phyloP scores from a whole-genome alignment of 2,888 invertebrate genomes.

The Pachydiplax longipennis region DNA sequence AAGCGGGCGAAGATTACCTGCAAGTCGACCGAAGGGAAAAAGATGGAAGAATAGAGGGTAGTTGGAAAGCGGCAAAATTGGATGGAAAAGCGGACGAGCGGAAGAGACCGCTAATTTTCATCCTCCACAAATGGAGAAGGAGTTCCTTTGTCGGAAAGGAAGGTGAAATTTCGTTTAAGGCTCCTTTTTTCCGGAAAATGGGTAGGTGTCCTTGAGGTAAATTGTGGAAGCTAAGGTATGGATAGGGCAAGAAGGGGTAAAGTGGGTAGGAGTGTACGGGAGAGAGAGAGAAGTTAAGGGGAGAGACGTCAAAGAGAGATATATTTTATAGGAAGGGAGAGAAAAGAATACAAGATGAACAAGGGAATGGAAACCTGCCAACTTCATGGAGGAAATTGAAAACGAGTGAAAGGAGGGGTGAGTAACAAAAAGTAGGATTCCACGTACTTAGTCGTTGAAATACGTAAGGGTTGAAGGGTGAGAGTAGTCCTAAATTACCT shows the following conservation, averaged over 20 bases:
- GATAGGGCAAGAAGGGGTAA: neutral
- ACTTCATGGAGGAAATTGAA: neutral
- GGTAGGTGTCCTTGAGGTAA: neutral
- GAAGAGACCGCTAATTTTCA: neutral
- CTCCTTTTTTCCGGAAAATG: neutral
- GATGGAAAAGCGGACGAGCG: neutral
- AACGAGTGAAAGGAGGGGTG: neutral
- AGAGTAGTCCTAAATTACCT: too few species aligned
- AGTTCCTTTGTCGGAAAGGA: neutral
- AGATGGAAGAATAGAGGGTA: neutral
- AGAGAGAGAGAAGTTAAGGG: neutral
- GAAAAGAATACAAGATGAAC: neutral
- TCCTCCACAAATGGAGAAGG: neutral
- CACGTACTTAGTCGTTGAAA: too few species aligned
- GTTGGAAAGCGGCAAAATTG: neutral
- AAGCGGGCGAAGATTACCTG: neutral
- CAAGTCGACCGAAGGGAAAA: neutral
- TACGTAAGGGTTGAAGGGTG: too few species aligned
- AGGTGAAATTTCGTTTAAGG: neutral
- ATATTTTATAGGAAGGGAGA: neutral
- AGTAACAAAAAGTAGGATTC: neutral
- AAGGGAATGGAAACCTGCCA: neutral
- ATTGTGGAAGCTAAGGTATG: neutral
- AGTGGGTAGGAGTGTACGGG: neutral
- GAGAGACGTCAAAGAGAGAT: neutral